A percentile compares a stretch with the other conserved stretches of the same genome.
phyloP scores from a whole-genome alignment of 2,888 invertebrate genomes.

The Alentia gelatinosa region DNA sequence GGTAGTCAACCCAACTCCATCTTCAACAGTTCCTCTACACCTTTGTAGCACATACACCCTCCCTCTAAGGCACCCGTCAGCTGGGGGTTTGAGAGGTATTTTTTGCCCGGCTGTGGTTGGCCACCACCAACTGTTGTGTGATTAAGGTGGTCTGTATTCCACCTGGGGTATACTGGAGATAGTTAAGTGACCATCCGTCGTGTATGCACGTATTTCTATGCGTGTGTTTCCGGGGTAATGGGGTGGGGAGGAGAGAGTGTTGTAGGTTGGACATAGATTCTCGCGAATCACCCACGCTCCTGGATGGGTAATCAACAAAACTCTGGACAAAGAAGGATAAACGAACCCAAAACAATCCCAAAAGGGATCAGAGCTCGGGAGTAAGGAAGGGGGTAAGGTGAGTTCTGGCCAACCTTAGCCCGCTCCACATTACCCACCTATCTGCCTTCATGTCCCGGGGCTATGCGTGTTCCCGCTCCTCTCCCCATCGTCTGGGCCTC shows the following conservation, averaged over 20 bases:
- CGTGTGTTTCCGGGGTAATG: not conserved
- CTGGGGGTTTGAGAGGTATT: not conserved
- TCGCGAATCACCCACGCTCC: no score
- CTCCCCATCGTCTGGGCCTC: not conserved
- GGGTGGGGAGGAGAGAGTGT: not conserved
- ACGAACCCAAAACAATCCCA: no score
- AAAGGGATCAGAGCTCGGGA: no score
- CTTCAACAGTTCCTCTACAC: not conserved
- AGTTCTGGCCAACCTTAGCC: not conserved
- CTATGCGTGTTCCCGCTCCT: not conserved
- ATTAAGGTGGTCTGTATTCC: not conserved
- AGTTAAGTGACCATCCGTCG: not conserved
- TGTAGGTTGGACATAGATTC: no score
- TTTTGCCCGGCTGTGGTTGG: not conserved
- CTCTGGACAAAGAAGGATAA: not conserved
- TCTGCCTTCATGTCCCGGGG: constrained; percentile 15
- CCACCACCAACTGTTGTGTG: not conserved
- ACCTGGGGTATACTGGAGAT: not conserved
- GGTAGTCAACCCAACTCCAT: not conserved
- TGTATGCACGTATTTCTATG: not conserved
- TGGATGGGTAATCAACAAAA: not conserved
- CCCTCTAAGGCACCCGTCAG: not conserved
- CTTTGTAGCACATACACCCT: not conserved
- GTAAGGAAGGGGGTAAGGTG: not conserved
- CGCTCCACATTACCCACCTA: not conserved